Base-by-base conservation (phyloP, 2,113 vertebrate species). In the Azemiops feae region DNA sequence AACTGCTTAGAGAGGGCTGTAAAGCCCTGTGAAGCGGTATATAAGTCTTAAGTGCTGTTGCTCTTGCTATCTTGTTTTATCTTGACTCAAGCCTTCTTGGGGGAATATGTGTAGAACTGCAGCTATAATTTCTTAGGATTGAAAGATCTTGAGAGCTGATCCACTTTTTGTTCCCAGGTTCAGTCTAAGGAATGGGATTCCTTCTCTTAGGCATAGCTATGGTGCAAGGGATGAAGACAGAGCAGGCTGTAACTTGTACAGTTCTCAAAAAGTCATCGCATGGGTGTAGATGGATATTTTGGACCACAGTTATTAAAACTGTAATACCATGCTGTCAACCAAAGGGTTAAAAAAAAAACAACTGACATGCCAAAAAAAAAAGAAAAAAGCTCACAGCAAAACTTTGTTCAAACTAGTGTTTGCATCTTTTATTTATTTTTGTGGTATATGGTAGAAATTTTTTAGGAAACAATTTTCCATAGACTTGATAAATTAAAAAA, bases 371-470 rank as follows among this genome's bases (percentile, higher is more conserved):
- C 97, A 98, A 98, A 97, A 96, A 98, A 97, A 96, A 91, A 39
- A 1, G 2, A 88, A 45, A 52, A 14, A 27, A 97, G 97, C 97
- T 97, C 96, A 97, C 97, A 97, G 97, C 96, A 97, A 97, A 98
- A 95, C 97, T 97, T 98, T 98, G 97, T 97, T 98, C 95, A 98
- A 97, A 96, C 97, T 97, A 96, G 98, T 97, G 96, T 98, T 98
- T 98, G 97, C 97, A 96, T 97, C 96, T 97, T 87, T 98, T 98
- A 98, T 98, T 98, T 98, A 98, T 98, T 98, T 93, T 97, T 98
- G 97, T 98, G 97, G 97, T 98, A 97, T 97, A 98, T 91, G 95
- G 97, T 97, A 97, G 96, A 96, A 96, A 97, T 91, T 96, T 97
- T 98, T 97, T 92, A 95, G 94, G 97, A 96, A 94, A 96, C 96